Evolutionary conservation across 2,113 vertebrate species (phyloP), one percentile per base, ranked within the genome.

Genomic region (Jaculus jaculus): DNA sequence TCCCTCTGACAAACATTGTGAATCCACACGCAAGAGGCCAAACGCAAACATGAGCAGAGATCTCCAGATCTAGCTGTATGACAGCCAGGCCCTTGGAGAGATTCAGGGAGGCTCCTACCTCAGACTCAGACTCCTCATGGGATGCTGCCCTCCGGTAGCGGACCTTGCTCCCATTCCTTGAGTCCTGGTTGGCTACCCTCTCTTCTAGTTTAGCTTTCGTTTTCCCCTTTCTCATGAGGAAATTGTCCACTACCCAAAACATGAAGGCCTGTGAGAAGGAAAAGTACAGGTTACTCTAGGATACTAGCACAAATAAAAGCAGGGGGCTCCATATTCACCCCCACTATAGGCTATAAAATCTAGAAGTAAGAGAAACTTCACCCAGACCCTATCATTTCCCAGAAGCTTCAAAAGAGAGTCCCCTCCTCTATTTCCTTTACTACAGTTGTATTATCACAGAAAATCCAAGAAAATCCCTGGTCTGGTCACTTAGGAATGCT

Each of bases 201-300:
- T 99, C 99, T 98, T 99, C 99, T 65, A 98, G 97, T 95, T 99
- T 99, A 97, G 99, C 99, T 99, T 99, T 99, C 98, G 99, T 99
- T 96, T 99, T 99, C 89, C 99, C 98, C 97, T 99, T 99, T 97
- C 99, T 99, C 99, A 99, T 99, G 89, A 99, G 98, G 96, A 99
- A 99, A 96, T 99, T 99, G 98, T 99, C 99, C 77, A 99, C 99
- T 89, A 99, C 99, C 99, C 99, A 99, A 97, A 99, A 99, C 99
- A 99, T 99, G 77, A 99, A 98, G 4, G 99, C 99, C 99, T 99
- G 96, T 82, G 42, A 39, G 34, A 91, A 91, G 91, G 94, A 47
- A 95, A 95, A 26, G 21, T 12, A 3, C n/a, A 87, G 82, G 60
- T 91, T 58, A 88, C 39, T 63, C 30, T 21, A 42, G 72, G 54